These are phyloP conservation scores for Pachydiplax longipennis DNA, from an alignment of 2,888 invertebrate genomes.

Conservation along the genomic window DNA sequence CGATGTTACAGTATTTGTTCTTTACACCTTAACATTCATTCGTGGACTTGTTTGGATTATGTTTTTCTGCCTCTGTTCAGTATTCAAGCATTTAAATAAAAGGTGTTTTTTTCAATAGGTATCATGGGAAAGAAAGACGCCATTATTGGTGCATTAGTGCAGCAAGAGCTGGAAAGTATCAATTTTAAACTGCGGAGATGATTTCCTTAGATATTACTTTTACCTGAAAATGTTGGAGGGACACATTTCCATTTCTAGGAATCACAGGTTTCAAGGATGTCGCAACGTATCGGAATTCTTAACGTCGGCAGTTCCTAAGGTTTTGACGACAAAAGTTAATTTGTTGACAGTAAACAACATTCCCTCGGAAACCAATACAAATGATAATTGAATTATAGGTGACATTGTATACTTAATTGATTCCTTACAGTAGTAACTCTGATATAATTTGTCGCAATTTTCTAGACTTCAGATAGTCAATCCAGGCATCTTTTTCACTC, in stretches of 20 bases:
- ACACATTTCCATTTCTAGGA: background rate
- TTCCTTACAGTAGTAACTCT: too few relatives aligned
- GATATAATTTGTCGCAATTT: background rate
- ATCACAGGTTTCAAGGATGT: background rate
- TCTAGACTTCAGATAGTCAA: too few relatives aligned
- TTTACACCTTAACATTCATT: too few relatives aligned
- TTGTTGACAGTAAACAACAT: too few relatives aligned
- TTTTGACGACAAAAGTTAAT: too few relatives aligned
- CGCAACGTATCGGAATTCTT: too few relatives aligned
- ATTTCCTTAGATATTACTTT: background rate
- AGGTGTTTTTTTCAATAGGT: background rate
- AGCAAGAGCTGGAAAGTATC: background rate
- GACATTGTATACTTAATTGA: background rate
- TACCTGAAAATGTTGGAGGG: background rate
- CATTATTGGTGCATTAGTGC: conserved; percentile 20
- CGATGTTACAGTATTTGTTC: too few relatives aligned
- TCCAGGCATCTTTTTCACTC: too few relatives aligned
- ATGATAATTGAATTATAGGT: too few relatives aligned
- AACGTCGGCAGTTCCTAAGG: too few relatives aligned
- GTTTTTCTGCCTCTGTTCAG: background rate
- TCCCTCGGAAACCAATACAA: too few relatives aligned
- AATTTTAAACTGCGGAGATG: background rate
- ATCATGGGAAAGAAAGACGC: background rate
- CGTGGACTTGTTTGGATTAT: background rate
- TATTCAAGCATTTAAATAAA: background rate